These are phyloP conservation scores for Enteromius radiatus DNA, from an alignment of 2,797 vertebrate genomes.

Conservation along the genomic window DNA sequence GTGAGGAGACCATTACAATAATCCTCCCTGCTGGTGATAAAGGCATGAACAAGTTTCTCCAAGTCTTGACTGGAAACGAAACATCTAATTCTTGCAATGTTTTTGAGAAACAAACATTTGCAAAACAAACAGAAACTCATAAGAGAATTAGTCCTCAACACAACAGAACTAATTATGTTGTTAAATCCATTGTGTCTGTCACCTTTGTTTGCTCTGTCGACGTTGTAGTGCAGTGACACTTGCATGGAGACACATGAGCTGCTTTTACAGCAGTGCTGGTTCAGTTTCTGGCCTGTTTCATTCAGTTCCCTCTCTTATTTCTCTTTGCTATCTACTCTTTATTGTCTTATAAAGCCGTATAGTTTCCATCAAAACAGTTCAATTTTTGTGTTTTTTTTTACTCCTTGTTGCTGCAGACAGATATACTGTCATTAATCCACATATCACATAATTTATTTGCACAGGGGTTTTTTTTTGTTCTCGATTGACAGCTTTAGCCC, in stretches of 20 bases:
- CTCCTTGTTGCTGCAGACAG: not conserved
- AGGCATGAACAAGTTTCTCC: too few species aligned
- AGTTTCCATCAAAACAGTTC: not conserved
- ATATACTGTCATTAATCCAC: conserved; percentile 9
- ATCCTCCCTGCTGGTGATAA: too few species aligned
- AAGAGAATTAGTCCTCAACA: conserved; percentile 4
- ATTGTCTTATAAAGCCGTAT: not conserved
- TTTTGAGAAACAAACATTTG: too few species aligned
- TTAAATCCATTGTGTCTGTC: not conserved
- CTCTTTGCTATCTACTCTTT: not conserved
- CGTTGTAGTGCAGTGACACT: not conserved
- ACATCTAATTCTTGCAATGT: too few species aligned
- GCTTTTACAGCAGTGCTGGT: not conserved
- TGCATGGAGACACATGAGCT: not conserved
- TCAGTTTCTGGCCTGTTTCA: not conserved
- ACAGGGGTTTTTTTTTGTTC: not conserved
- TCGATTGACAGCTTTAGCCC: not conserved
- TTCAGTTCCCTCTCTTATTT: not conserved
- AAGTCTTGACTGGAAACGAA: too few species aligned
- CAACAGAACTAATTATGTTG: conserved; percentile 12
- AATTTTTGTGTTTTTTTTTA: not conserved
- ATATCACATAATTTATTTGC: not conserved
- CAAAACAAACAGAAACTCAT: conserved; percentile 1
- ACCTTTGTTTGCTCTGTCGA: conserved; percentile 12
- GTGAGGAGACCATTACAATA: too few species aligned